Evolutionary conservation across 1,140 invertebrate species (phyloP), one percentile per base, ranked within the genome.

Genomic region (Zaprionus vittiger): DNA sequence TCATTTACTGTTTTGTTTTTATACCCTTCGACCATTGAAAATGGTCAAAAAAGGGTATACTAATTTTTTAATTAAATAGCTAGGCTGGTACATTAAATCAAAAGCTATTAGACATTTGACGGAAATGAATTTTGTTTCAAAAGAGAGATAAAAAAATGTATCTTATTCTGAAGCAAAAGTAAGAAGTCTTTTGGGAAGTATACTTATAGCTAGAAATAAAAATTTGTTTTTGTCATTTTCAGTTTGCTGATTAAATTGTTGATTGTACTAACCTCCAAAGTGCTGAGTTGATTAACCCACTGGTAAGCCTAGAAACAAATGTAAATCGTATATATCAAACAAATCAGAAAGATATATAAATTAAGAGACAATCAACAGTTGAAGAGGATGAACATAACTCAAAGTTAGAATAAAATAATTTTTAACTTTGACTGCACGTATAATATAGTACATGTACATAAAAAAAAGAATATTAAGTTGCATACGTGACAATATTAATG

Each of bases 231-330:
- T 17, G 7, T 44, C 41, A 9, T 24, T 14, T 52, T 5, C 11
- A 22, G 28, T 24, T 38, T 22, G 31, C 49, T 64, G 6, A 37
- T 54, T n/a, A 9, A 73, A 59, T 22, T 61, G 26, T 17, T 61
- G 26, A 22, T 71, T 63, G 62, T 77, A 80, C 77, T 80, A 80
- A 80, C 77, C 77, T 80, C 77, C 38, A 80, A 73, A 57, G 69
- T 73, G 77, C 41, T 80, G 63, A 77, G 69, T 67, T 73, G 77
- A 80, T 80, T 80, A 77, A 77, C 77, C 74, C 77, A 80, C 74
- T 77, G 77, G 77, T 77, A 77, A 73, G 77, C 77, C 74, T 80
- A 77, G 69, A 80, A 80, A 72, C 77, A 77, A 79, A 77, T 69
- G 57, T 49, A 80, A 80, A 78, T 65, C 60, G 65, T 49, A 74